Percentiles rank a stretch among this genome's conserved stretches.
phyloP scores from a whole-genome alignment of 2,113 vertebrate genomes.

The crab-eating macaque (Macaca fascicularis) region DNA sequence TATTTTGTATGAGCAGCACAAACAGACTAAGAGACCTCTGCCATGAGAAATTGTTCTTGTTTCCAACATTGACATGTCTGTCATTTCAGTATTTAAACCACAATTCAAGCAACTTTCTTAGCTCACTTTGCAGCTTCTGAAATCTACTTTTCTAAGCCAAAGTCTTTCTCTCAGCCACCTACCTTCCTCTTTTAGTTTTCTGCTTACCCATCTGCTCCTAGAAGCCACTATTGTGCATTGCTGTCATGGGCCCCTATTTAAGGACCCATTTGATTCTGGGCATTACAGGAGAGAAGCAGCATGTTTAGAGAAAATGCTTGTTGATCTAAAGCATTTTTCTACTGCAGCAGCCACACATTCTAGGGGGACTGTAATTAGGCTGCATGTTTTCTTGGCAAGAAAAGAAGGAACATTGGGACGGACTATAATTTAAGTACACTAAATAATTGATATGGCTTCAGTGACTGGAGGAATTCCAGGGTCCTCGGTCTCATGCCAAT shows the following conservation, averaged over 20 bases:
- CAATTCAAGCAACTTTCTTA: background rate
- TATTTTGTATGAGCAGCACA: background rate
- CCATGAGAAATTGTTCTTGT: background rate
- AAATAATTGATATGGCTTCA: background rate
- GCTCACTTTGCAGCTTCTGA: background rate
- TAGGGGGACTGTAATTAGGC: background rate
- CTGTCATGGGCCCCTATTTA: background rate
- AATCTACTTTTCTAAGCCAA: background rate
- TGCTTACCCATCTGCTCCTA: background rate
- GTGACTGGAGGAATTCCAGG: too few species aligned
- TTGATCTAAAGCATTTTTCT: background rate
- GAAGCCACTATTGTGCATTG: background rate
- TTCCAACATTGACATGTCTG: background rate
- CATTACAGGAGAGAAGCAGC: background rate
- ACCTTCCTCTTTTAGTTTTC: background rate
- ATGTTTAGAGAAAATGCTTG: background rate
- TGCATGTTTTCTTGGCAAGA: slow-evolving; percentile 9
- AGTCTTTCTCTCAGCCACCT: background rate
- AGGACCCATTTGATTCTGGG: background rate
- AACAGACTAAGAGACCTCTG: background rate
- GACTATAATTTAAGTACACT: background rate
- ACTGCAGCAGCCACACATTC: background rate
- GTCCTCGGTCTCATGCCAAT: too few species aligned
- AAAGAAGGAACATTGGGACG: background rate
- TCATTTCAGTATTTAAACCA: background rate